A percentile compares a stretch with the other conserved stretches of the same genome.
Evolutionary conservation across 2,113 vertebrate species (phyloP).

Genomic region (Malurus alboscapulatus): DNA sequence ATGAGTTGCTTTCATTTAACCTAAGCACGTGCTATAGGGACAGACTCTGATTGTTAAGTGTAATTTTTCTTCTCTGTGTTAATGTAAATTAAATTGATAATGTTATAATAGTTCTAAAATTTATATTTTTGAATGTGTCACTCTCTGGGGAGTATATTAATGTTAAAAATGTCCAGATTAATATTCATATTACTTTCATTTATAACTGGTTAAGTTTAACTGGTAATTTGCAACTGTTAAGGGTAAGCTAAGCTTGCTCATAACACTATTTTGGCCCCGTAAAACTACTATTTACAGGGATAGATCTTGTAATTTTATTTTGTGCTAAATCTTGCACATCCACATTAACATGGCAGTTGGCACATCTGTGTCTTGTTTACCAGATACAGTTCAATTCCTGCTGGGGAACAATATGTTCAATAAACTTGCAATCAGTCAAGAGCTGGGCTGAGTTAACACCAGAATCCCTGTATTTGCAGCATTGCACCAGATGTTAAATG

Average conservation of each 20-base stretch:
- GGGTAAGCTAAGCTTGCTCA: not conserved
- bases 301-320: conserved; percentile 12
- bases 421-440: conserved; percentile 29
- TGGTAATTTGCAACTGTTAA: not conserved
- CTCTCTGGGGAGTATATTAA: not conserved
- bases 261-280: not conserved
- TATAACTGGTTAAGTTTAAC: not conserved
- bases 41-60: not conserved
- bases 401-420: conserved; percentile 31
- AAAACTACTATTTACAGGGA: not conserved
- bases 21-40: not conserved
- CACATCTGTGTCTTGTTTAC: conserved; percentile 44
- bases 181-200: not conserved
- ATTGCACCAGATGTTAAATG: not conserved
- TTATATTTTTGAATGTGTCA: not conserved
- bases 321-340: not conserved
- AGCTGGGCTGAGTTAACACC: conserved; percentile 29
- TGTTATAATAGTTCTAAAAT: not conserved
- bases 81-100: not conserved
- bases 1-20: not conserved
- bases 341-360: conserved; percentile 8
- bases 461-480: not conserved
- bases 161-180: not conserved
- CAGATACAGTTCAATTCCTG: conserved; percentile 7
- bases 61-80: not conserved